A percentile compares a stretch with the other conserved stretches of the same genome.
Evolutionary conservation across 1,140 invertebrate genomes (phyloP).

Genomic region (Epicauta chinensis): DNA sequence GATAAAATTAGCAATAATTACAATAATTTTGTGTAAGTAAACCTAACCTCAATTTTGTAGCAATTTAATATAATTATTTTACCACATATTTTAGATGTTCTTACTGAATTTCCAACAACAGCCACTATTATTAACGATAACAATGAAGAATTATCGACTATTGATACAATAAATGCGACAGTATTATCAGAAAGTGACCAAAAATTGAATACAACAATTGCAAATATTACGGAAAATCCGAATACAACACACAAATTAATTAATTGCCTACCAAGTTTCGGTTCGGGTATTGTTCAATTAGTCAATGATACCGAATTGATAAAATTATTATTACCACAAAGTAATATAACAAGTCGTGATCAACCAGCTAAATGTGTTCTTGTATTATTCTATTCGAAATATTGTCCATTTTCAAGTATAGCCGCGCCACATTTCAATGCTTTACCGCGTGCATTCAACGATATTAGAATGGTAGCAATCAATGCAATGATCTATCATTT

Average conservation of each 20-base stretch:
- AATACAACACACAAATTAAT: slow-evolving; percentile 31
- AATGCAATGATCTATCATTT: slow-evolving; percentile 81
- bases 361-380: slow-evolving; percentile 65
- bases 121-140: no score
- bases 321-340: slow-evolving; percentile 42
- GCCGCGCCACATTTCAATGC: slow-evolving; percentile 89
- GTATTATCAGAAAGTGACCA: background rate
- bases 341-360: slow-evolving; percentile 45
- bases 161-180: background rate
- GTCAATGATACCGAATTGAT: slow-evolving; percentile 42
- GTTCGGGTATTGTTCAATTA: slow-evolving; percentile 32
- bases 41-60: no score
- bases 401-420: slow-evolving; percentile 83
- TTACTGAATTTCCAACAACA: no score
- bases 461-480: slow-evolving; percentile 81
- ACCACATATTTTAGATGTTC: no score
- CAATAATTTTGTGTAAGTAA: no score
- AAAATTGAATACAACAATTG: background rate
- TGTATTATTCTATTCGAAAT: slow-evolving; percentile 83
- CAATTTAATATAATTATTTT: no score
- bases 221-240: background rate
- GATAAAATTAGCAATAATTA: no score
- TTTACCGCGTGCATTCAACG: slow-evolving; percentile 74
- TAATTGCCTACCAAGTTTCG: slow-evolving; percentile 28
- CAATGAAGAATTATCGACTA: background rate